A percentile compares a stretch with the other conserved stretches of the same genome.
phyloP scores from a whole-genome alignment of 2,888 invertebrate genomes.

The Spisula solida region DNA sequence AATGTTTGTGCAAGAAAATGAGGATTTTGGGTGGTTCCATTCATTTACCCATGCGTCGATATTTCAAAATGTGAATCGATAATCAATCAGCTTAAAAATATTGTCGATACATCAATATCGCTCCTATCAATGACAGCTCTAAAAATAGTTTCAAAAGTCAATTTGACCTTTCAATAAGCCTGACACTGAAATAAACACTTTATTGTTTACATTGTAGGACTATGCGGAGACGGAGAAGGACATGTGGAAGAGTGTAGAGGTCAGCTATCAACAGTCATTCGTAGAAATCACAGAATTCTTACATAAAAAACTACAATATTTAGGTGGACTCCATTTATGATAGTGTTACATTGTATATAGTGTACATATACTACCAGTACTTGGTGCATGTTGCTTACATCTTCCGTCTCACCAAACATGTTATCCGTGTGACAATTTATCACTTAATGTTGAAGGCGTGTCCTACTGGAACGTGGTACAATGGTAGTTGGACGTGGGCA shows the following conservation, averaged over 20 bases:
- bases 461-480: background rate
- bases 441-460: background rate
- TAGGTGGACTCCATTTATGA: conserved; percentile 79
- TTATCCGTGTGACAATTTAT: background rate
- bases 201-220: conserved; percentile 63
- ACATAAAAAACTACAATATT: conserved; percentile 83
- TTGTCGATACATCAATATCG: too few species aligned
- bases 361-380: conserved; percentile 4
- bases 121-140: too few species aligned
- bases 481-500: background rate
- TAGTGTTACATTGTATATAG: conserved; percentile 36
- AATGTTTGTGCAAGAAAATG: too few species aligned
- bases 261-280: conserved; percentile 82
- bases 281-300: conserved; percentile 82
- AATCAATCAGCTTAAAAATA: too few species aligned
- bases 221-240: conserved; percentile 73
- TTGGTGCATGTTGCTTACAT: conserved; percentile 9
- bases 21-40: too few species aligned
- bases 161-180: too few species aligned
- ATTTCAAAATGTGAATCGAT: too few species aligned
- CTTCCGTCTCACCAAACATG: background rate
- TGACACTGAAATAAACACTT: background rate
- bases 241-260: conserved; percentile 82
- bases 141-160: too few species aligned
- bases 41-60: too few species aligned